phyloP scores from a whole-genome alignment of 2,888 invertebrate species.

The Apamea crenata region DNA sequence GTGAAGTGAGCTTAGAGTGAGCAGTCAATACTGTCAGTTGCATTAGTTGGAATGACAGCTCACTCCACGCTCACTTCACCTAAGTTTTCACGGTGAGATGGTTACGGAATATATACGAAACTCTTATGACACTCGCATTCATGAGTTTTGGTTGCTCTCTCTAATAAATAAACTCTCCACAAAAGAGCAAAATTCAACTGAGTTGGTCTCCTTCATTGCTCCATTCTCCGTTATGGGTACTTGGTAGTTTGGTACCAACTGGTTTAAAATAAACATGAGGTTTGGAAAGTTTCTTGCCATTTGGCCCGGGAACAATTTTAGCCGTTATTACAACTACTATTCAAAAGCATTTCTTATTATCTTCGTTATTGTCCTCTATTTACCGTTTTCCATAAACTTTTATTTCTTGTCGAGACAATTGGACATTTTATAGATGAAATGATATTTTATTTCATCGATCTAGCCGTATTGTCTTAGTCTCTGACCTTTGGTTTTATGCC shows the following conservation, averaged over 20 bases:
- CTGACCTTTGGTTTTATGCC: constrained; percentile 73
- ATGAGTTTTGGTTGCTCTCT: background rate
- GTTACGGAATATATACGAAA: too few species aligned
- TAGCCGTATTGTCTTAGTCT: constrained; percentile 72
- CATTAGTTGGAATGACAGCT: too few species aligned
- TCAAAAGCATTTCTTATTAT: constrained; percentile 65
- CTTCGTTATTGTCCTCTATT: constrained; percentile 69
- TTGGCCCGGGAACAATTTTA: constrained; percentile 62
- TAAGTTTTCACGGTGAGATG: too few species aligned
- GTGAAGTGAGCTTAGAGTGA: too few species aligned
- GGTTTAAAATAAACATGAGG: constrained; percentile 74
- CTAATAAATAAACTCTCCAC: background rate
- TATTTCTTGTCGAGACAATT: constrained; percentile 73
- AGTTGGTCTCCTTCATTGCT: background rate
- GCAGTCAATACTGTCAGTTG: too few species aligned
- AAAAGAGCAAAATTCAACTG: background rate
- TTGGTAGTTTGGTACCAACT: constrained; percentile 51
- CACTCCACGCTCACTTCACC: too few species aligned
- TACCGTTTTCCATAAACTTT: constrained; percentile 73
- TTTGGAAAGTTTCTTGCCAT: constrained; percentile 76
- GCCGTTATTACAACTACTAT: constrained; percentile 70
- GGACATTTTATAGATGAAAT: constrained; percentile 76
- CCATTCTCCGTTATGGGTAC: background rate
- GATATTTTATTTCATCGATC: constrained; percentile 77
- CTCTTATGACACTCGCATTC: background rate